Evolutionary conservation across 2,888 invertebrate genomes (phyloP).

Genomic region (Tortricodes alternella): DNA sequence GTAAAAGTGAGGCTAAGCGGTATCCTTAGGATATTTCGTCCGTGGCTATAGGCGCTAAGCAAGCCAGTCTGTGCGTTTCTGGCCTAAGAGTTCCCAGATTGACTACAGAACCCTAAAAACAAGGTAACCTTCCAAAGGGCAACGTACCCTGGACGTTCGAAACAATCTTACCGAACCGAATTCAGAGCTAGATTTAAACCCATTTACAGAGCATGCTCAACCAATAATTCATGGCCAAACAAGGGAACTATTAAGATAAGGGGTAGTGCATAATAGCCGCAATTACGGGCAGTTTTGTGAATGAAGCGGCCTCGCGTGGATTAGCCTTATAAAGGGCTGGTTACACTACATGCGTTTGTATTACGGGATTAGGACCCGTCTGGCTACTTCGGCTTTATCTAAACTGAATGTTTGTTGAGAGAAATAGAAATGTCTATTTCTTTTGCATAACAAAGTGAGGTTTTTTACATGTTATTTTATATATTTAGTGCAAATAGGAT

Average conservation of each 20-base stretch:
- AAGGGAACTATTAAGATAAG: conserved; percentile 21
- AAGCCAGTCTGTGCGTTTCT: too few relatives aligned
- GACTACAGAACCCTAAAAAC: neutral
- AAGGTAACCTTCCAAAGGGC: conserved; percentile 13
- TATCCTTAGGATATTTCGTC: too few relatives aligned
- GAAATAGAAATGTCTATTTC: too few relatives aligned
- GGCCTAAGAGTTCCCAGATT: too few relatives aligned
- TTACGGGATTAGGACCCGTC: neutral
- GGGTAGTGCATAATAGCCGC: conserved; percentile 51
- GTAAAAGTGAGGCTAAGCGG: too few relatives aligned
- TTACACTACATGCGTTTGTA: neutral
- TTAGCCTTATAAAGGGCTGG: conserved; percentile 1
- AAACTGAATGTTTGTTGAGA: too few relatives aligned
- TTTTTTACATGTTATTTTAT: too few relatives aligned
- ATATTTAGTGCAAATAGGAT: too few relatives aligned
- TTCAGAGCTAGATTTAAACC: conserved; percentile 17
- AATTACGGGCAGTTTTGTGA: conserved; percentile 73
- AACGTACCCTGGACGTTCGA: conserved; percentile 6
- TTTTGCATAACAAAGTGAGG: too few relatives aligned
- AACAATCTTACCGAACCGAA: conserved; percentile 10
- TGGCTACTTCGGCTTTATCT: too few relatives aligned
- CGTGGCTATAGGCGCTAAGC: too few relatives aligned
- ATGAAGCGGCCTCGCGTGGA: conserved; percentile 57
- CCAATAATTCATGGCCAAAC: conserved; percentile 27
- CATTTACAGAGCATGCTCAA: conserved; percentile 9